Evolutionary conservation across 2,888 invertebrate species (phyloP).

Genomic region (Pristionchus fissidentatus): DNA sequence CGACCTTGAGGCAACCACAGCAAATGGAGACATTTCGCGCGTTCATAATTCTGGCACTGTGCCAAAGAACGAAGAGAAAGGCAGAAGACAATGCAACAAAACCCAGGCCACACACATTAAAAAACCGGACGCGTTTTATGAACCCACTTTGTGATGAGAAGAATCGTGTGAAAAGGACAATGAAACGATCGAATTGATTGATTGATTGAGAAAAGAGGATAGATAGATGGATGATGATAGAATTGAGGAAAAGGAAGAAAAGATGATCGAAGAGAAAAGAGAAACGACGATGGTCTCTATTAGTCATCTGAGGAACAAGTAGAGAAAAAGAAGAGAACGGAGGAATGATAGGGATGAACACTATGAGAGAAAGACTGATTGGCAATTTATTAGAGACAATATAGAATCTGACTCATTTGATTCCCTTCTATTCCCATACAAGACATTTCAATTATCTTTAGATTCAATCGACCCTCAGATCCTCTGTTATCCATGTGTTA

Average conservation of each 20-base stretch:
- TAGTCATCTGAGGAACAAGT: constrained; percentile 17
- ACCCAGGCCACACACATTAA: no score
- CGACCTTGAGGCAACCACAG: constrained; percentile 34
- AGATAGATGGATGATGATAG: constrained; percentile 31
- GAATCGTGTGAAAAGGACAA: background rate
- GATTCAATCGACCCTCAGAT: background rate
- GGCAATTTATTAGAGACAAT: no score
- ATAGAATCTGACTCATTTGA: no score
- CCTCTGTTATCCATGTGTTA: background rate
- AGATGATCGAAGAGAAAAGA: background rate
- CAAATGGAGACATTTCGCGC: constrained; percentile 13
- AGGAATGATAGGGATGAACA: background rate
- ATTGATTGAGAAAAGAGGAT: constrained; percentile 18
- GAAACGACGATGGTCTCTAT: constrained; percentile 28
- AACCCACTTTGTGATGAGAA: constrained; percentile 29
- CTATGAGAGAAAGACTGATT: background rate
- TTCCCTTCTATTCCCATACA: no score
- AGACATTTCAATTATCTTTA: background rate
- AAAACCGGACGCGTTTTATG: constrained; percentile 37
- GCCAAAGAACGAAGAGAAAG: background rate
- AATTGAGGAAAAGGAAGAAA: background rate
- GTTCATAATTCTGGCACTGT: background rate
- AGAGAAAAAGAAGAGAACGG: background rate
- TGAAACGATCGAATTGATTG: constrained; percentile 30
- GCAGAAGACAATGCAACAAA: background rate